A percentile compares a stretch with the other conserved stretches of the same genome.
These are phyloP conservation scores for Hyalella azteca DNA, from an alignment of 2,888 invertebrate genomes.

Conservation along the genomic window DNA sequence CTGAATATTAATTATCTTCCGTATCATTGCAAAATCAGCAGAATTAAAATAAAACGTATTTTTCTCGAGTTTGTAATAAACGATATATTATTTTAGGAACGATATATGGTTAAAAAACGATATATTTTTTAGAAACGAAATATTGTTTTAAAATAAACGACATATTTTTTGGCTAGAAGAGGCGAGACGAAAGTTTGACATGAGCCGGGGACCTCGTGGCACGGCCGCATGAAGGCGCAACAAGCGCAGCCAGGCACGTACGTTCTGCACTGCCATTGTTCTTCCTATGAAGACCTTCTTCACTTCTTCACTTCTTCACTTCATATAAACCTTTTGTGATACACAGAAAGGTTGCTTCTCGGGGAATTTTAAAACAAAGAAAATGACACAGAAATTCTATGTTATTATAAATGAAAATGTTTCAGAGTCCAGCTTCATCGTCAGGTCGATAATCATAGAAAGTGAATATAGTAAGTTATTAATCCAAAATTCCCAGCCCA, in stretches of 20 bases:
- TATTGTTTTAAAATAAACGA: background rate
- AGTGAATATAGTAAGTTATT: too few species aligned
- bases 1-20: background rate
- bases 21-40: background rate
- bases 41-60: background rate
- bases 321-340: background rate
- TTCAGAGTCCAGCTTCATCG: too few species aligned
- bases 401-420: too few species aligned
- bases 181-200: background rate
- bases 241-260: background rate
- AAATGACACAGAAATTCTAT: too few species aligned
- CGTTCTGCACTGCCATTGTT: slow-evolving; percentile 12
- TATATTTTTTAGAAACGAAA: background rate
- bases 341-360: background rate
- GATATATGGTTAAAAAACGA: background rate
- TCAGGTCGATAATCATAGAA: too few species aligned
- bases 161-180: background rate
- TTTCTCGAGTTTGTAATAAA: background rate
- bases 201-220: background rate
- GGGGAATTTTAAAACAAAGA: too few species aligned
- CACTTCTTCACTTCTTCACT: too few species aligned
- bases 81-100: background rate
- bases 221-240: background rate
- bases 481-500: too few species aligned
- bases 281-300: too few species aligned